Evolutionary conservation across 2,888 invertebrate species (phyloP).

Genomic region (Eilema griseolum): DNA sequence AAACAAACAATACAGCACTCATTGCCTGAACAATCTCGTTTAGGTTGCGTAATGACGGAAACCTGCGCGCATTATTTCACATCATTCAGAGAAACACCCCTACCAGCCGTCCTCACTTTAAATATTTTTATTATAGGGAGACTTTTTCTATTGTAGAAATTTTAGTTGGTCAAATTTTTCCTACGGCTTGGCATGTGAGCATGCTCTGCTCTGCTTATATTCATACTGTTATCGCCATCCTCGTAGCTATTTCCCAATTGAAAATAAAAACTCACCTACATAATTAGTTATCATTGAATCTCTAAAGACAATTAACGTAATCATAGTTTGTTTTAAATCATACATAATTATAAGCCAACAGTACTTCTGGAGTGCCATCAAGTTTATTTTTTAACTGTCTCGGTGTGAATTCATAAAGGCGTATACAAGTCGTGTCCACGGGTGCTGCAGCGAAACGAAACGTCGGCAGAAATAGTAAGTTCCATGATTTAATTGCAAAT

Average conservation of each 20-base stretch:
- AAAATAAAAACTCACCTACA: too few species aligned
- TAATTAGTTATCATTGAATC: background rate
- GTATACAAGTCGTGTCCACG: too few species aligned
- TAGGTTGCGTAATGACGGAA: slow-evolving; percentile 61
- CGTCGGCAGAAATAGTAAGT: too few species aligned
- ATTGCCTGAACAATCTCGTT: slow-evolving; percentile 69
- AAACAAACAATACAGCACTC: slow-evolving; percentile 57
- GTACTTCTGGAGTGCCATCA: background rate
- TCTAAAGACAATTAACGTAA: background rate
- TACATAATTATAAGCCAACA: background rate
- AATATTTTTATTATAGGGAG: background rate
- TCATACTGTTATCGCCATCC: too few species aligned
- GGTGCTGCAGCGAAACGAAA: too few species aligned
- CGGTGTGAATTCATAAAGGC: too few species aligned
- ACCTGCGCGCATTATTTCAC: slow-evolving; percentile 61
- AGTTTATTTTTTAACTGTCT: too few species aligned
- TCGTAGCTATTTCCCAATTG: too few species aligned
- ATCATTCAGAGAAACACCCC: slow-evolving; percentile 51
- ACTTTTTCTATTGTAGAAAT: background rate
- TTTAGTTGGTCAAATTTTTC: background rate
- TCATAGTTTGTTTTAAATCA: background rate
- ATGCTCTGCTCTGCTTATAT: too few species aligned
- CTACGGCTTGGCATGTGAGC: too few species aligned
- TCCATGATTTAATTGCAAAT: too few species aligned
- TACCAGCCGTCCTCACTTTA: slow-evolving; percentile 45